Conservation (phyloP, 1,140 invertebrate species). For the Cylas formicarius region DNA sequence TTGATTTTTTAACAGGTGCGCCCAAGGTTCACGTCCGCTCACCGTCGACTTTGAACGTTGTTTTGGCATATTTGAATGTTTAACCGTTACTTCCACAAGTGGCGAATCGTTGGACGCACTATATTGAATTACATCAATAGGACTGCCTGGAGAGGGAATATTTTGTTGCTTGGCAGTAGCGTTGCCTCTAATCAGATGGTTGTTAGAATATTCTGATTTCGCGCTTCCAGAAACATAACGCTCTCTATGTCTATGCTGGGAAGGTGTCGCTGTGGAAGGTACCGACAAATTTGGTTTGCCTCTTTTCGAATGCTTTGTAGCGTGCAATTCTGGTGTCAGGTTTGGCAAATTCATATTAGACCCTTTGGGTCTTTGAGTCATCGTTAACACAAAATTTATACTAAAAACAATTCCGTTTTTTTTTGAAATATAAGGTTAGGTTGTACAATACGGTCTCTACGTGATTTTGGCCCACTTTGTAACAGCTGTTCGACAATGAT, state of each 20-base stretch:
- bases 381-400: too few species aligned
- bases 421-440: too few species aligned
- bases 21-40: slow-evolving; percentile 32
- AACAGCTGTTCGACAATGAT: too few species aligned
- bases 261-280: slow-evolving; percentile 1
- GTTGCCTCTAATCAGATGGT: slow-evolving; percentile 6
- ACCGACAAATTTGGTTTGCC: slow-evolving; percentile 3
- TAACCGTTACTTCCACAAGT: slow-evolving; percentile 20
- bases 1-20: slow-evolving; percentile 28
- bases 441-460: too few species aligned
- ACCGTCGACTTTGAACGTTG: slow-evolving; percentile 22
- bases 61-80: slow-evolving; percentile 24
- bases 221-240: too few species aligned
- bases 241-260: slow-evolving; percentile 1
- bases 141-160: slow-evolving; percentile 13
- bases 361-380: too few species aligned
- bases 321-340: neutral
- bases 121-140: slow-evolving; percentile 4
- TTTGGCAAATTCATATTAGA: neutral
- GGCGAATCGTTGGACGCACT: slow-evolving; percentile 20
- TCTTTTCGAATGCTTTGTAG: neutral
- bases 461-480: too few species aligned
- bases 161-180: slow-evolving; percentile 18
- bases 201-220: slow-evolving; percentile 3
- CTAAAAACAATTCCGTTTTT: too few species aligned